phyloP scores from a whole-genome alignment of 2,888 invertebrate genomes.

The Macaria liturata region DNA sequence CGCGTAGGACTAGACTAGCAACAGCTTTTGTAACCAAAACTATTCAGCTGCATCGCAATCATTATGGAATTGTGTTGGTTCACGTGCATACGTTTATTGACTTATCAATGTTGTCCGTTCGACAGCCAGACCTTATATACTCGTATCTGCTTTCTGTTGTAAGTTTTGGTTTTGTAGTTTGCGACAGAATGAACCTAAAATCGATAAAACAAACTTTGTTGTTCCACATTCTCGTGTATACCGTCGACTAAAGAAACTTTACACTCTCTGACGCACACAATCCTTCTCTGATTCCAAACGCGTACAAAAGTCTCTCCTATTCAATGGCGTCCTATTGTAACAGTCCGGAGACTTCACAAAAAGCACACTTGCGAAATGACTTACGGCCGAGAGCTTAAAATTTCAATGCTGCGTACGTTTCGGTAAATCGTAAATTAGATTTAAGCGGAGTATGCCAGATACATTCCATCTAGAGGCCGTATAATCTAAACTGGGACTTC shows the following conservation, averaged over 20 bases:
- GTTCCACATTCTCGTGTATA: slow-evolving; percentile 4
- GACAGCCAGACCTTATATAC: not conserved
- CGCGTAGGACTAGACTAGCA: slow-evolving; percentile 73
- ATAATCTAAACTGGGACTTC: slow-evolving; percentile 70
- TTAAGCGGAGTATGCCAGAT: slow-evolving; percentile 56
- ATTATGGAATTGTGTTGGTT: slow-evolving; percentile 20
- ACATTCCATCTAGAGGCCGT: slow-evolving; percentile 63
- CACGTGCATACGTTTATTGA: slow-evolving; percentile 11
- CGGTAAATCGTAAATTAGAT: slow-evolving; percentile 61
- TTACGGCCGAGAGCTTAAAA: slow-evolving; percentile 45
- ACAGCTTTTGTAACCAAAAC: slow-evolving; percentile 55
- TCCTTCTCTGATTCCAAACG: slow-evolving; percentile 5
- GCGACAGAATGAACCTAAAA: not conserved
- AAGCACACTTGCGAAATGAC: slow-evolving; percentile 42
- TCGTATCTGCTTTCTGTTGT: slow-evolving; percentile 1
- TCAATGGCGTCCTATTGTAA: slow-evolving; percentile 22
- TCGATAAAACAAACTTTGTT: slow-evolving; percentile 3
- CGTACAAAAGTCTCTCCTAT: slow-evolving; percentile 13
- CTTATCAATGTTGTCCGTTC: slow-evolving; percentile 21
- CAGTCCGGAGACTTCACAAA: slow-evolving; percentile 25
- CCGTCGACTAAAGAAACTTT: slow-evolving; percentile 13
- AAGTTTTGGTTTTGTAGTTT: not conserved
- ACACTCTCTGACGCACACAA: slow-evolving; percentile 8
- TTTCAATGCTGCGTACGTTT: slow-evolving; percentile 50
- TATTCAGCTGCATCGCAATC: slow-evolving; percentile 35